phyloP scores from a whole-genome alignment of 1,140 invertebrate genomes.

The Scaptomyza hsui region DNA sequence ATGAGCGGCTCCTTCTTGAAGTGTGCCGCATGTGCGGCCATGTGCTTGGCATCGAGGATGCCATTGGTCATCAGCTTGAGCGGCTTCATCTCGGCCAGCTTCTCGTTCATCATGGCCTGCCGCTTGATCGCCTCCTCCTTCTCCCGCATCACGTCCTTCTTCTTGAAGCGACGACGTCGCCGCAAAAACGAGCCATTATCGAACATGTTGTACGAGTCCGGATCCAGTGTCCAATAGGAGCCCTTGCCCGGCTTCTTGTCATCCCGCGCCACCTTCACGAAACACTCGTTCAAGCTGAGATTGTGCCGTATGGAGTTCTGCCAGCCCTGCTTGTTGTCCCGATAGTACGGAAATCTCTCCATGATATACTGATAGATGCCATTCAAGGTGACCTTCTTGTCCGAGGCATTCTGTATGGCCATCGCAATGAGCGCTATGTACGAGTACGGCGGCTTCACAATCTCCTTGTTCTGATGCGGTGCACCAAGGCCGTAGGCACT shows the following conservation, averaged over 20 bases:
- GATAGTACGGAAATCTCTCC: conserved; percentile 98
- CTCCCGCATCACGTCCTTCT: conserved; percentile 95
- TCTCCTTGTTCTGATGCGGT: conserved; percentile 92
- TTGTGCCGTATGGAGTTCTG: conserved; percentile 99
- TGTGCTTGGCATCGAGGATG: conserved; percentile 78
- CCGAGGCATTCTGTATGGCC: conserved; percentile 97
- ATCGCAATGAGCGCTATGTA: conserved; percentile 99
- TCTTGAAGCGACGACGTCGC: conserved; percentile 96
- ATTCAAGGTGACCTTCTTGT: conserved; percentile 97
- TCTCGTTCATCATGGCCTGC: conserved; percentile 85
- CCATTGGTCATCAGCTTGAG: conserved; percentile 83
- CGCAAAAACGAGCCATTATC: conserved; percentile 98
- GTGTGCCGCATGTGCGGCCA: conserved; percentile 74
- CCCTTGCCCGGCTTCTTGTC: conserved; percentile 98
- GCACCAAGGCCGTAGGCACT: conserved; percentile 85
- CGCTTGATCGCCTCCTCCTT: conserved; percentile 94
- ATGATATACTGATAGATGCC: conserved; percentile 99
- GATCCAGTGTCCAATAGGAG: conserved; percentile 98
- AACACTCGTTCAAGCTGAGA: conserved; percentile 98
- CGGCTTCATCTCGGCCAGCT: conserved; percentile 83
- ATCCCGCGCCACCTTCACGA: conserved; percentile 96
- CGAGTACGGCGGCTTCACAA: conserved; percentile 98
- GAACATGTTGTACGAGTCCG: conserved; percentile 99
- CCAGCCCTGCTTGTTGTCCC: conserved; percentile 98
- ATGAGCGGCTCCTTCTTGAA: conserved; percentile 81